Percentiles rank a stretch among this genome's conserved stretches.
These are phyloP conservation scores for Rattus rattus DNA, from an alignment of 2,113 vertebrate genomes.

Conservation along the genomic window DNA sequence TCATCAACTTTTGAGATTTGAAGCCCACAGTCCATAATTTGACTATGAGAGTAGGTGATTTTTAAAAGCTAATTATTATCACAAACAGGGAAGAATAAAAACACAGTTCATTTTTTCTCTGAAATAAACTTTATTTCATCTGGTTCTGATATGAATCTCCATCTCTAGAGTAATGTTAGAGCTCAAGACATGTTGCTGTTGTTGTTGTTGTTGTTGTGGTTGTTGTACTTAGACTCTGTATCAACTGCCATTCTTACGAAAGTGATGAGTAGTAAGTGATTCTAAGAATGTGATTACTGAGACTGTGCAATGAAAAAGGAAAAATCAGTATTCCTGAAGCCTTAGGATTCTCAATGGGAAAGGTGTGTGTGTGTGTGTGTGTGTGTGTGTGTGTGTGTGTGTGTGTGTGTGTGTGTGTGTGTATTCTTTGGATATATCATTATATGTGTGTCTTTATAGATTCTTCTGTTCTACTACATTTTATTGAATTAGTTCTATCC, in stretches of 20 bases:
- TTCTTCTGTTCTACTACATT: background rate
- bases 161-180: background rate
- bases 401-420: background rate
- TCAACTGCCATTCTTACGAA: background rate
- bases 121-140: background rate
- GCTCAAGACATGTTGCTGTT: background rate
- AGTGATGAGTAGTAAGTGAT: background rate
- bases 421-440: background rate
- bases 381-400: background rate
- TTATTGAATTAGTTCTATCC: background rate
- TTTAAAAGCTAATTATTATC: background rate
- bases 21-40: background rate
- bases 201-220: background rate
- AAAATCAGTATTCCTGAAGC: background rate
- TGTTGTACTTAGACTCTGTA: background rate
- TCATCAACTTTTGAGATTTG: background rate
- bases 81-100: background rate
- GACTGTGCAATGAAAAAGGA: background rate
- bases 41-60: background rate
- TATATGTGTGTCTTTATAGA: background rate
- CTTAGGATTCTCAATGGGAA: background rate
- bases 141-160: background rate
- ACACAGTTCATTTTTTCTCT: background rate
- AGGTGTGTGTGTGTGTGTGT: background rate
- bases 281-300: background rate